Conservation (phyloP, 2,797 vertebrate species). For the Trematomus bernacchii region DNA sequence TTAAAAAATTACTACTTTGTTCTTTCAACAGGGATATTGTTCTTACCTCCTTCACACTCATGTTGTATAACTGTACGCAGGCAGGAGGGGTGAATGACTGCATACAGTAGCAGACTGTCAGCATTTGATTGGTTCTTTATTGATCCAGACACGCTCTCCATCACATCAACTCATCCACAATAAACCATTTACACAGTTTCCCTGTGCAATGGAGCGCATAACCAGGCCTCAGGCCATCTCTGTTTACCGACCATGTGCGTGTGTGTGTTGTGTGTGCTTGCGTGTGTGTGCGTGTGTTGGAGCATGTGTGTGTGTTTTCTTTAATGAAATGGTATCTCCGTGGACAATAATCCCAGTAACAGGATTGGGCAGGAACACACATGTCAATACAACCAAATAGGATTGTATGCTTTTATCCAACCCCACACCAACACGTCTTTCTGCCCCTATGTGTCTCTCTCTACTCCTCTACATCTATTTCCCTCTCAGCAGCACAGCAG, state of each 20-base stretch:
- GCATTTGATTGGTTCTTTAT: slow-evolving; percentile 87
- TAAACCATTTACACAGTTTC: slow-evolving; percentile 90
- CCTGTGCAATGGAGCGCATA: slow-evolving; percentile 86
- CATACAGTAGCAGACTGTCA: slow-evolving; percentile 86
- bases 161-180: slow-evolving; percentile 91
- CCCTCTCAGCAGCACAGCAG: slow-evolving; percentile 43
- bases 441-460: not conserved
- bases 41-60: slow-evolving; percentile 67
- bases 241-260: slow-evolving; percentile 58
- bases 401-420: slow-evolving; percentile 80
- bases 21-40: slow-evolving; percentile 48
- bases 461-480: not conserved
- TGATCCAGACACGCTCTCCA: slow-evolving; percentile 88
- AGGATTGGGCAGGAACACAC: slow-evolving; percentile 86
- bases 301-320: slow-evolving; percentile 73
- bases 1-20: slow-evolving; percentile 35
- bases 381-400: slow-evolving; percentile 88
- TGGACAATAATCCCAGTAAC: slow-evolving; percentile 88
- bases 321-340: slow-evolving; percentile 90
- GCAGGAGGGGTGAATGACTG: slow-evolving; percentile 79
- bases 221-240: slow-evolving; percentile 84
- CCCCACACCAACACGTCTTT: slow-evolving; percentile 57
- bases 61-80: slow-evolving; percentile 64
- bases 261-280: slow-evolving; percentile 31
- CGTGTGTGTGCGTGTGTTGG: slow-evolving; percentile 15